phyloP scores from a whole-genome alignment of 2,888 invertebrate species.

The Eumerus sabulonum region DNA sequence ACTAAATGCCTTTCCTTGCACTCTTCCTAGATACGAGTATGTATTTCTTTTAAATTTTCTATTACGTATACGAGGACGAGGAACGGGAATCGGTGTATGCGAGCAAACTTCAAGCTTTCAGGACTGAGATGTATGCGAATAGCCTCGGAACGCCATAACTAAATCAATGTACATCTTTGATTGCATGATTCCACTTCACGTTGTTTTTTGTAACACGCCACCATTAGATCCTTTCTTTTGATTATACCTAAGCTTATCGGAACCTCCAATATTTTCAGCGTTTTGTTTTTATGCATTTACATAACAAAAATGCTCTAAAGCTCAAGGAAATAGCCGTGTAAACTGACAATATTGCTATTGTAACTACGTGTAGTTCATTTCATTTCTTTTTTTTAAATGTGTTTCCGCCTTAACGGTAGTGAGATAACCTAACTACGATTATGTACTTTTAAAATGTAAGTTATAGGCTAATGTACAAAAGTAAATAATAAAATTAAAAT shows the following conservation, averaged over 20 bases:
- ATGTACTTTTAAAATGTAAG: conserved; percentile 54
- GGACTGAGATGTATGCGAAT: conserved; percentile 58
- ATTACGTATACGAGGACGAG: background rate
- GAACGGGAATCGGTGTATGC: too few species aligned
- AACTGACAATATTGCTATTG: conserved; percentile 13
- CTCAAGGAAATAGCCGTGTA: conserved; percentile 36
- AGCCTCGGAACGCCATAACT: conserved; percentile 55
- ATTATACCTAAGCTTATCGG: background rate
- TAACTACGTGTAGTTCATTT: too few species aligned
- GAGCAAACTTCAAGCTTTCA: conserved; percentile 50
- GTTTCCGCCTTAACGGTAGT: too few species aligned
- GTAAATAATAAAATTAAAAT: conserved; percentile 56
- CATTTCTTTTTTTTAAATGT: too few species aligned
- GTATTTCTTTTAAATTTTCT: too few species aligned
- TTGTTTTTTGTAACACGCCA: too few species aligned
- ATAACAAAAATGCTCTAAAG: conserved; percentile 38
- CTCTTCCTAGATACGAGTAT: conserved; percentile 5
- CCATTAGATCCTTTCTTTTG: background rate
- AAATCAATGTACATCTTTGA: conserved; percentile 22
- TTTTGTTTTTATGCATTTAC: conserved; percentile 28
- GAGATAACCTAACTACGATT: too few species aligned
- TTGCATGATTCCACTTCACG: too few species aligned
- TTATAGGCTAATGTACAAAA: conserved; percentile 66
- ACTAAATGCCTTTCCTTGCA: conserved; percentile 54
- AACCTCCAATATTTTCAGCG: background rate